Evolutionary conservation across 2,113 vertebrate species (phyloP).

Genomic region (Sander vitreus): DNA sequence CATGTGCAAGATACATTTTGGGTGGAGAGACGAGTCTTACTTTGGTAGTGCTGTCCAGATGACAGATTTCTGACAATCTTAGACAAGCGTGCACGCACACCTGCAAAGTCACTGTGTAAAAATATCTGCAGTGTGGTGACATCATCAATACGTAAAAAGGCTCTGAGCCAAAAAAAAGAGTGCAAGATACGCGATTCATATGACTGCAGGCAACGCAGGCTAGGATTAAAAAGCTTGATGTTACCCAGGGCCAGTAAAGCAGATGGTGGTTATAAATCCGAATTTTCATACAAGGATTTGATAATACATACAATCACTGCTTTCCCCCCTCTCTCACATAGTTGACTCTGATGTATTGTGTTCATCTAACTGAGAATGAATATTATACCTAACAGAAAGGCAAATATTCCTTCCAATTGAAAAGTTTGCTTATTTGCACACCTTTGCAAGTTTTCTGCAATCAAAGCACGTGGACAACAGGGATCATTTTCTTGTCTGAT

Average conservation of each 20-base stretch:
- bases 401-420: conserved; percentile 10
- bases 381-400: conserved; percentile 16
- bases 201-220: conserved; percentile 5
- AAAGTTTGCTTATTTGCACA: conserved; percentile 42
- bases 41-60: background rate
- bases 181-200: conserved; percentile 9
- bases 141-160: conserved; percentile 22
- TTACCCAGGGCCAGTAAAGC: conserved; percentile 1
- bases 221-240: conserved; percentile 28
- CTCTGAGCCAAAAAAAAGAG: conserved; percentile 35
- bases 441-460: conserved; percentile 23
- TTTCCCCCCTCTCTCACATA: background rate
- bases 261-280: background rate
- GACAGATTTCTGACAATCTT: background rate
- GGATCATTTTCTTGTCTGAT: conserved; percentile 63
- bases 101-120: background rate
- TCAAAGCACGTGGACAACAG: conserved; percentile 27
- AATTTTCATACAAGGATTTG: conserved; percentile 34
- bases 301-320: conserved; percentile 22
- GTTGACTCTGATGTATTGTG: conserved; percentile 3
- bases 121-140: conserved; percentile 35
- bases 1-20: background rate
- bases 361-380: conserved; percentile 14
- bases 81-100: background rate
- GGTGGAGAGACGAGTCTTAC: background rate